Percentiles rank a stretch among this genome's conserved stretches.
phyloP scores from a whole-genome alignment of 2,797 vertebrate genomes.

The Hemitrygon akajei region DNA sequence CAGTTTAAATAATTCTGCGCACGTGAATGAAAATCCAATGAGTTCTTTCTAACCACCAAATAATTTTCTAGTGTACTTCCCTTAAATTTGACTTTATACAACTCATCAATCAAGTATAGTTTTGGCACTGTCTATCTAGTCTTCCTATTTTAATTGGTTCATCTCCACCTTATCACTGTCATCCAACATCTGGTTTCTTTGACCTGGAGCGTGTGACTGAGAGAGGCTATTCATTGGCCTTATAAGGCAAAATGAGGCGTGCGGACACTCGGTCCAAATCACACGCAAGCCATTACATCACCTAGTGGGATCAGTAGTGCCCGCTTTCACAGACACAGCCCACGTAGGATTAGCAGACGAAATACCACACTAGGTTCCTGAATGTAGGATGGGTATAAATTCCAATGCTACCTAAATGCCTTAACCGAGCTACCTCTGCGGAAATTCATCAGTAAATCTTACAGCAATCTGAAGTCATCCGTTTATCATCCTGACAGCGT shows the following conservation, averaged over 20 bases:
- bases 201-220: neutral
- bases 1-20: neutral
- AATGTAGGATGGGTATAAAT: neutral
- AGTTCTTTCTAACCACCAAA: neutral
- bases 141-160: constrained; percentile 8
- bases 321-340: neutral
- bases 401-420: neutral
- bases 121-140: too few relatives aligned
- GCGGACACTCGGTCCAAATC: neutral
- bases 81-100: neutral
- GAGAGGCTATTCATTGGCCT: constrained; percentile 10
- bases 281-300: constrained; percentile 30
- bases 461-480: neutral
- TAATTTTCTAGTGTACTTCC: neutral
- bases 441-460: neutral
- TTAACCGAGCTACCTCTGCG: neutral
- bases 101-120: too few relatives aligned
- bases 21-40: neutral
- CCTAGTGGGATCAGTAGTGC: neutral
- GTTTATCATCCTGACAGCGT: neutral
- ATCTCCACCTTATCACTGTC: neutral
- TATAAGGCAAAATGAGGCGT: constrained; percentile 33
- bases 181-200: constrained; percentile 8
- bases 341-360: neutral
- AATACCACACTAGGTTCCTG: neutral